Evolutionary conservation across 2,888 invertebrate species (phyloP), one percentile per base, ranked within the genome.

Genomic region (Pherbina coryleti): DNA sequence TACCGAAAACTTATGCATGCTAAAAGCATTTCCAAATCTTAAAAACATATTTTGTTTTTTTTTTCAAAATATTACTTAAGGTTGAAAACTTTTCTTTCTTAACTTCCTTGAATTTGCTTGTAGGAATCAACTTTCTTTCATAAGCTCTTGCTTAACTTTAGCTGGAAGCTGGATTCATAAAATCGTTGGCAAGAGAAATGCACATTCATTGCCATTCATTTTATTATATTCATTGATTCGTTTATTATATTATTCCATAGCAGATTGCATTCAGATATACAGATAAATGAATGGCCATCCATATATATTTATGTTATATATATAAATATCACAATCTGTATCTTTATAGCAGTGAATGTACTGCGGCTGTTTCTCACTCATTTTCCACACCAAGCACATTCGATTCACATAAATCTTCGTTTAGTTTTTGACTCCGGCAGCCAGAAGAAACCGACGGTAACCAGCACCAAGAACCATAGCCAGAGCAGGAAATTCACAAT

Each of bases 331-430:
- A 44, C 3, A 17, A 34, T 64, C 2, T 76, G 22, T 70, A 66
- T 44, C 28, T 60, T n/a, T 67, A 25, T 34, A 19, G 44, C 49
- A 57, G 49, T 69, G 60, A 19, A 55, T 73, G 77, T 51, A 44
- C 55, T 55, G 69, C 44, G 31, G 22, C 70, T 69, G 67, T 44
- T 76, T 70, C 31, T 37, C 70, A 57, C 69, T 69, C 76, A 69
- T 76, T 76, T 76, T 69, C 69, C 69, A 69, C 70, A 62, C 55
- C 69, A 64, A 76, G 76, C 79, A 79, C 79, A 79, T 78, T 79
- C 77, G 55, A 72, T 73, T 73, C 69, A 64, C 72, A 79, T 79
- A 79, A 79, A 79, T 79, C 79, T 79, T 79, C 77, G 79, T 79
- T 79, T 76, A 76, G 72, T 78, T 79, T 67, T 78, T 79, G 77